Evolutionary conservation across 2,113 vertebrate genomes (phyloP).

Genomic region (Oxyruncus cristatus): DNA sequence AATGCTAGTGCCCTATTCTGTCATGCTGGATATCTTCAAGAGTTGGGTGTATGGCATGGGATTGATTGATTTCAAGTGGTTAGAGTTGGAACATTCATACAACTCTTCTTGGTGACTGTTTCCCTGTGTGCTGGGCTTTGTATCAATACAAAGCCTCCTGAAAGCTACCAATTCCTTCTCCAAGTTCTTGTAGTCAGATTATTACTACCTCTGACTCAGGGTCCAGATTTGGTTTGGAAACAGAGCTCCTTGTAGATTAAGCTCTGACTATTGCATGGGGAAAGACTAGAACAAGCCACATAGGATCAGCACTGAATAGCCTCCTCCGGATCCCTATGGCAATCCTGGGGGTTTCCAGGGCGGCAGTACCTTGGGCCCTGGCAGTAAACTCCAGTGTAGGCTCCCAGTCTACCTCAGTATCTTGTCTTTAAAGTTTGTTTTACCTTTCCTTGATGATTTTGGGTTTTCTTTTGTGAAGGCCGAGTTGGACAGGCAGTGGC

Average conservation of each 20-base stretch:
- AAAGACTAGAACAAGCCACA: neutral
- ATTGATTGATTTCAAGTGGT: neutral
- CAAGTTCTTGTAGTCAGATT: neutral
- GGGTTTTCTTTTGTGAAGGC: conserved; percentile 74
- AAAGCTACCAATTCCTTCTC: neutral
- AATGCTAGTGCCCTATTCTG: neutral
- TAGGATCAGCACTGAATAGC: neutral
- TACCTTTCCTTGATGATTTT: conserved; percentile 60
- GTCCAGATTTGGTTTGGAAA: neutral
- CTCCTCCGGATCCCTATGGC: neutral
- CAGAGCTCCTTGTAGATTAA: neutral
- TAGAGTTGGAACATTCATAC: neutral
- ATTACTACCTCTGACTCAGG: neutral
- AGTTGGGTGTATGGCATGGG: neutral
- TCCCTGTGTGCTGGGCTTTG: neutral
- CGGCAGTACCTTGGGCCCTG: neutral
- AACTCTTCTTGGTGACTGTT: neutral
- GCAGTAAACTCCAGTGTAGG: neutral
- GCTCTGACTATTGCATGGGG: neutral
- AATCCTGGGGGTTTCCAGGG: neutral
- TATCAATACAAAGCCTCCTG: neutral
- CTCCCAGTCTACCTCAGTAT: conserved; percentile 22
- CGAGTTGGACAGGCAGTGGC: conserved; percentile 90
- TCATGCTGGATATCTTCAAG: neutral
- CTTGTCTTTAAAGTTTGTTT: conserved; percentile 50